phyloP scores from a whole-genome alignment of 2,113 vertebrate species.

The Callionymus lyra region DNA sequence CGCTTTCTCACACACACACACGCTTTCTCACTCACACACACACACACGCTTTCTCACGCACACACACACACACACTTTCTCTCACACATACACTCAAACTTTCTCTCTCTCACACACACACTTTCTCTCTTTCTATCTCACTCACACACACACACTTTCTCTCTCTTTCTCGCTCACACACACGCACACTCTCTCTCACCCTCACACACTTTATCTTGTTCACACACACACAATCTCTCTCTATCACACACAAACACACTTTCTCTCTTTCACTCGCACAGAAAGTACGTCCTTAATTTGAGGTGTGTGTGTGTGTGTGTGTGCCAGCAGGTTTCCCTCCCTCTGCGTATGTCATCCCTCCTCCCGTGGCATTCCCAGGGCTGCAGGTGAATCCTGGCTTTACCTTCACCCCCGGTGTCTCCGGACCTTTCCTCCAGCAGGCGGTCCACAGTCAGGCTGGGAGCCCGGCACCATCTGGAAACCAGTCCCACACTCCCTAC shows the following conservation, averaged over 20 bases:
- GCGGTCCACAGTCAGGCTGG: constrained; percentile 77
- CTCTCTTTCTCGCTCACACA: constrained; percentile 2
- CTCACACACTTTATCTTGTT: neutral
- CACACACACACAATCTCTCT: too few relatives aligned
- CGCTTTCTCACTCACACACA: too few relatives aligned
- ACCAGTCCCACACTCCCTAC: constrained; percentile 97
- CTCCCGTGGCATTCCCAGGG: constrained; percentile 85
- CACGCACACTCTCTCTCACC: neutral
- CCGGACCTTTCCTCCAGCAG: constrained; percentile 85
- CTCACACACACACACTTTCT: too few relatives aligned
- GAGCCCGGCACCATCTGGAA: constrained; percentile 71
- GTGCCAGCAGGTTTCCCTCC: constrained; percentile 82
- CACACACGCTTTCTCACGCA: constrained; percentile 4
- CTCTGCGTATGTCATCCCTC: constrained; percentile 89
- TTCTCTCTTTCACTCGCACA: constrained; percentile 3
- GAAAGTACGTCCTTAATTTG: too few relatives aligned
- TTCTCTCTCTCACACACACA: too few relatives aligned
- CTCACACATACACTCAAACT: neutral
- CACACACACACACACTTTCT: constrained; percentile 4
- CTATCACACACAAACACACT: too few relatives aligned
- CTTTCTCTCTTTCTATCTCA: too few relatives aligned
- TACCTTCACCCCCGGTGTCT: constrained; percentile 86
- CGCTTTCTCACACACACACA: too few relatives aligned
- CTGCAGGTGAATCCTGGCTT: constrained; percentile 84
- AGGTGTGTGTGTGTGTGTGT: neutral